These are phyloP conservation scores for Meandrina meandrites DNA, from an alignment of 92 coral and sea anemone species.

Conservation along the genomic window DNA sequence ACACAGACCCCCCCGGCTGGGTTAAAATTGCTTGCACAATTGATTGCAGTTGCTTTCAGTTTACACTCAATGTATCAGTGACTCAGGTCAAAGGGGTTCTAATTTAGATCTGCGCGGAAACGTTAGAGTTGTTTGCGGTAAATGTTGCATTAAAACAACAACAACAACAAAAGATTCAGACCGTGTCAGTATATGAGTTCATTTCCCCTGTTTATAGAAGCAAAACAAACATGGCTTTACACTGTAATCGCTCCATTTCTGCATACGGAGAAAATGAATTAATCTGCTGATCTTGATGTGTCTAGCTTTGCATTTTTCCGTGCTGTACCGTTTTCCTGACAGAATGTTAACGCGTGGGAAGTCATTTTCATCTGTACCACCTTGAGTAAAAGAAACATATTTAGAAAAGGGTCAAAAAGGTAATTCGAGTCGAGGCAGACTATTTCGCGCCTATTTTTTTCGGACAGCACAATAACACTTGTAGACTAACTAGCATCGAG, in stretches of 20 bases:
- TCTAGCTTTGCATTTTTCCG: background rate
- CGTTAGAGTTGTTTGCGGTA: background rate
- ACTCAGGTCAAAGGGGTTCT: background rate
- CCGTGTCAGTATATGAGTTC: background rate
- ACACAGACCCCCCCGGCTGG: no score
- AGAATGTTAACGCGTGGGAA: background rate
- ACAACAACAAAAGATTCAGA: background rate
- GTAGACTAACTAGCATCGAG: background rate
- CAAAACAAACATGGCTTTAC: background rate
- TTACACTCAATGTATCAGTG: no score
- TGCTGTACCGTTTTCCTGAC: background rate
- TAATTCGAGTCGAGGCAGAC: background rate
- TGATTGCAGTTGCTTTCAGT: no score
- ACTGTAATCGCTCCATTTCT: background rate
- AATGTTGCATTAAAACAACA: background rate
- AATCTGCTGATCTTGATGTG: background rate
- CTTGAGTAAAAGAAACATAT: background rate
- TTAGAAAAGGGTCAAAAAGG: no score
- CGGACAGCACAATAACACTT: background rate
- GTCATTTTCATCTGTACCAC: background rate
- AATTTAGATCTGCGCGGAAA: background rate
- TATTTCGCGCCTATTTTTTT: background rate
- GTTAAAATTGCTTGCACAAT: no score
- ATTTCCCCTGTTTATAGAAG: background rate
- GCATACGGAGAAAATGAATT: background rate